These are phyloP conservation scores for Pristionchus fissidentatus DNA, from an alignment of 2,888 invertebrate species.

Conservation along the genomic window DNA sequence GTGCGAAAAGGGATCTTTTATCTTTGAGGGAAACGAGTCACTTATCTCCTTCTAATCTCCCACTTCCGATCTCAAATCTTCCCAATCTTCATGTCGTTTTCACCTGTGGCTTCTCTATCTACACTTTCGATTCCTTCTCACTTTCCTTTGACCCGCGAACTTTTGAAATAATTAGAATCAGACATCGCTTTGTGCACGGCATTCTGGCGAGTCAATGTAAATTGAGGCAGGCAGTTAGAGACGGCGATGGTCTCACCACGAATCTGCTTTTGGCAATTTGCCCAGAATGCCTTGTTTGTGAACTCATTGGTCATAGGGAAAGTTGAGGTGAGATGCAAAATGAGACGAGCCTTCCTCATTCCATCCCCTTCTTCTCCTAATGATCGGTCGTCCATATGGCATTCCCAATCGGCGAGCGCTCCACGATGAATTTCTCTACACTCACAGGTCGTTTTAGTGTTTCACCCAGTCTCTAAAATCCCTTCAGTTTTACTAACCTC, in stretches of 20 bases:
- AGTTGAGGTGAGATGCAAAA: no score
- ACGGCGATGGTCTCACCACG: neutral
- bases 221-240: no score
- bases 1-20: no score
- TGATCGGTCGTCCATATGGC: constrained; percentile 9
- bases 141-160: constrained; percentile 14
- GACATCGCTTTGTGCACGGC: neutral
- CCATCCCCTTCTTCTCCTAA: neutral
- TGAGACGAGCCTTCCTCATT: no score
- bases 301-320: no score
- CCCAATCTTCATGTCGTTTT: neutral
- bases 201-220: no score
- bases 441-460: neutral
- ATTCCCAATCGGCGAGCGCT: neutral
- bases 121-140: neutral
- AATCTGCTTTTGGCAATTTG: neutral
- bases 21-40: no score
- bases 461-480: neutral
- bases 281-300: neutral
- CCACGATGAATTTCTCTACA: constrained; percentile 6
- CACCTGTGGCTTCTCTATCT: neutral
- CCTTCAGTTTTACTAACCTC: neutral
- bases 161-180: neutral
- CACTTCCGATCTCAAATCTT: constrained; percentile 2
- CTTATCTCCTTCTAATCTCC: constrained; percentile 2